Base-by-base conservation (phyloP, 2,888 invertebrate genomes). In the Strigamia crassipes region DNA sequence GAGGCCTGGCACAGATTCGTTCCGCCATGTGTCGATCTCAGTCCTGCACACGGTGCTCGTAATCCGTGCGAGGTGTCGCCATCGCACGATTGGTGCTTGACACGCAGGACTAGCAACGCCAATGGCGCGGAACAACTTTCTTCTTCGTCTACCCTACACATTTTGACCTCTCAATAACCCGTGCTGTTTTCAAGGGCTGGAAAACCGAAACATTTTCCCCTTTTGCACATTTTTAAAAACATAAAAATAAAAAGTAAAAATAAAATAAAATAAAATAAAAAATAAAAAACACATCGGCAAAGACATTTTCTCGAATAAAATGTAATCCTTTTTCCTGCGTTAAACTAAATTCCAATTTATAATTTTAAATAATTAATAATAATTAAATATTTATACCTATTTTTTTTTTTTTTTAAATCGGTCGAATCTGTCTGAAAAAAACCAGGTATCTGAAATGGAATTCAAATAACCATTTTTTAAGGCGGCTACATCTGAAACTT, bases 1-100 rank as follows among this genome's bases (percentile, higher is more conserved):
- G 61, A 66, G 61, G 61, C 61, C 61, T 66, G 61, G 61, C 61
- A 9, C 61, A 66, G 61, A 66, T 66, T 66, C 61, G 61, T 66
- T 66, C 61, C 61, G 61, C 61, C 61, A 66, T 66, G 61, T 66
- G 61, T 66, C 61, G 61, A 66, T 66, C 61, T 66, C 61, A 66
- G 61, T 21, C 12, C 61, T 18, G 23, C 61, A 66, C 21, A 66
- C 61, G 61, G 61, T 66, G 61, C 61, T 66, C 61, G 61, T 66
- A 66, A 66, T 66, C 61, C 61, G 61, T 66, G 61, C 61, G 61
- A 66, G 61, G 61, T 66, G 61, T 66, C 61, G 61, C 61, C 61
- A 66, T 66, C 61, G 61, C 61, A 66, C 61, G 61, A 66, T 66
- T 66, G 61, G 61, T 66, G 61, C 61, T 66, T 66, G 61, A 66